Evolutionary conservation across 64 coral and sea anemone genomes (phyloP).

Genomic region (Porites australiensis): DNA sequence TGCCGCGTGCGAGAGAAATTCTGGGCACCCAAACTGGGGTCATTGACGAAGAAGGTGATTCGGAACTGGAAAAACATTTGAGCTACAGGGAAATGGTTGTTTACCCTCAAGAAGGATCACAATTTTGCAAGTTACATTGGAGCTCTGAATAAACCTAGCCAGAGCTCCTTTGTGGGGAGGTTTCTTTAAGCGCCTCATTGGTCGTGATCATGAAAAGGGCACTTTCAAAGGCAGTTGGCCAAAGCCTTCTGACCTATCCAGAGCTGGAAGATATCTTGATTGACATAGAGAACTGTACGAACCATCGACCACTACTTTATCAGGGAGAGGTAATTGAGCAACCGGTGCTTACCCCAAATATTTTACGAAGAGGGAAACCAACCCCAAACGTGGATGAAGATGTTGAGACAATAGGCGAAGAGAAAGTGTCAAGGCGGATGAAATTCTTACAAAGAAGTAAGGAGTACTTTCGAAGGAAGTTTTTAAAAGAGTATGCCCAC

Average conservation of each 20-base stretch:
- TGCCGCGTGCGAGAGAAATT: slow-evolving; percentile 54
- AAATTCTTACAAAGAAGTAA: slow-evolving; percentile 46
- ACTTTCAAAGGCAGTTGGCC: slow-evolving; percentile 26
- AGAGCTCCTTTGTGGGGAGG: slow-evolving; percentile 79
- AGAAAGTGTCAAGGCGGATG: slow-evolving; percentile 31
- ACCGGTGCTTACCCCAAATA: slow-evolving; percentile 40
- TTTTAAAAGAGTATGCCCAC: slow-evolving; percentile 64
- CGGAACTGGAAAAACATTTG: slow-evolving; percentile 64
- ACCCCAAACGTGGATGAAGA: slow-evolving; percentile 9
- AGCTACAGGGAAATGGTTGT: slow-evolving; percentile 53
- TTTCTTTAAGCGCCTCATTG: slow-evolving; percentile 68
- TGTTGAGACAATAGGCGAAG: slow-evolving; percentile 45
- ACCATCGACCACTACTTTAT: slow-evolving; percentile 53
- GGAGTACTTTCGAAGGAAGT: slow-evolving; percentile 24
- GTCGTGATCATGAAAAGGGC: slow-evolving; percentile 64
- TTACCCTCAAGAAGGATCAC: slow-evolving; percentile 11
- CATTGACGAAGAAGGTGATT: slow-evolving; percentile 45
- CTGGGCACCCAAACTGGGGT: slow-evolving; percentile 42
- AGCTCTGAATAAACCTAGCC: slow-evolving; percentile 28
- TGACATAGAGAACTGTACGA: slow-evolving; percentile 33
- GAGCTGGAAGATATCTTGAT: slow-evolving; percentile 45
- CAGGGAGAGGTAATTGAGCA: slow-evolving; percentile 56
- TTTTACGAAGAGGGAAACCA: not conserved
- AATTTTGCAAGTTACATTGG: slow-evolving; percentile 12
- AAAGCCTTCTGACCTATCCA: slow-evolving; percentile 5